A percentile compares a stretch with the other conserved stretches of the same genome.
These are phyloP conservation scores for Mythimna pallens DNA, from an alignment of 2,888 invertebrate genomes.

Conservation along the genomic window DNA sequence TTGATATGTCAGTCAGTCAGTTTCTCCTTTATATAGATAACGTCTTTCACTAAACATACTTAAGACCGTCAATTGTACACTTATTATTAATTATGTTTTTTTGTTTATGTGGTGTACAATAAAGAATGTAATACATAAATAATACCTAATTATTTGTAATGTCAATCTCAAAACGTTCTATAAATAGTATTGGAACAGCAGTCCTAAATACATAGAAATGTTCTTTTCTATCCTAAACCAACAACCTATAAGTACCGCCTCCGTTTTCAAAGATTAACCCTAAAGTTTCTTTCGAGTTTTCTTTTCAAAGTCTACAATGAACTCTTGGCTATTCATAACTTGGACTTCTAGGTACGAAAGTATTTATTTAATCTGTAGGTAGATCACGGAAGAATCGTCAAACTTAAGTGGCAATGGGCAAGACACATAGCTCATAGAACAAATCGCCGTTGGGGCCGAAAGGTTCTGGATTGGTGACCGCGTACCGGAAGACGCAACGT, in stretches of 20 bases:
- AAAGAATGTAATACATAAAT: no score
- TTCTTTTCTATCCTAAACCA: slow-evolving; percentile 26
- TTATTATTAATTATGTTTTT: no score
- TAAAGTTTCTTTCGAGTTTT: slow-evolving; percentile 16
- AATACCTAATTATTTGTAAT: not conserved
- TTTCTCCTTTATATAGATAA: no score
- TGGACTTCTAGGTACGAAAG: not conserved
- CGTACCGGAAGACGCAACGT: no score
- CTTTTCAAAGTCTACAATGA: slow-evolving; percentile 23
- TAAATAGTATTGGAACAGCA: not conserved
- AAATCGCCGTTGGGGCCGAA: no score
- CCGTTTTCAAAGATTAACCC: slow-evolving; percentile 21
- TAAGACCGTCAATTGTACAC: no score
- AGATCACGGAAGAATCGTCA: not conserved
- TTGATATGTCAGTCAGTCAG: no score
- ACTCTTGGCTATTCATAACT: slow-evolving; percentile 12
- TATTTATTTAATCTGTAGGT: not conserved
- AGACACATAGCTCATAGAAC: no score
- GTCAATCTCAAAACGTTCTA: not conserved
- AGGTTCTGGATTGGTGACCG: no score
- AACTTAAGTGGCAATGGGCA: no score
- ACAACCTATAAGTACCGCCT: slow-evolving; percentile 8
- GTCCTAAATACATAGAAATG: slow-evolving; percentile 12
- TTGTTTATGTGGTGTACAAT: no score
- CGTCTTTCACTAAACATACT: not conserved